These are phyloP conservation scores for Forbesichthys agassizii DNA, from an alignment of 2,113 vertebrate genomes.

Conservation along the genomic window DNA sequence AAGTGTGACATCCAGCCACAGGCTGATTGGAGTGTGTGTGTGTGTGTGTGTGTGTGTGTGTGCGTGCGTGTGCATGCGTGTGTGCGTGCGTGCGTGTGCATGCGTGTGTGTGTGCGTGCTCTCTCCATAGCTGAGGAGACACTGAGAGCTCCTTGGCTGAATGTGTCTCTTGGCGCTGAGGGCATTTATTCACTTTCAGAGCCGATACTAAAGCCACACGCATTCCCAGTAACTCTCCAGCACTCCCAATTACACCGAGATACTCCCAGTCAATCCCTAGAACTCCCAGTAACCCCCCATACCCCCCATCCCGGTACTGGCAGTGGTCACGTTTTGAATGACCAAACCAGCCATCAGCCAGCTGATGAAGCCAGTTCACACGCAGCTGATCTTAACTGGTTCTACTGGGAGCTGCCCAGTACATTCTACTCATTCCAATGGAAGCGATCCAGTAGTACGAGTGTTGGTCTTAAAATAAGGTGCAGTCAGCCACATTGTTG, in stretches of 20 bases:
- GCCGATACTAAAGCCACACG: background rate
- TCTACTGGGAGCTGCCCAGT: background rate
- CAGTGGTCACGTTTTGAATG: too few species aligned
- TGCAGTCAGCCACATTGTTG: too few species aligned
- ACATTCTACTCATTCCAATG: background rate
- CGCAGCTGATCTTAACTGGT: too few species aligned
- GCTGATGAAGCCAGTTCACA: too few species aligned
- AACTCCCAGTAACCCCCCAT: too few species aligned
- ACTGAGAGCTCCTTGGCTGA: conserved; percentile 53
- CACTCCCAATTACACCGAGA: too few species aligned
- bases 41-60: conserved; percentile 3
- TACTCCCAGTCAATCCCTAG: too few species aligned
- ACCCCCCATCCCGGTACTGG: too few species aligned
- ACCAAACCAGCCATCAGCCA: too few species aligned
- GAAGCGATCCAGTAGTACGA: background rate
- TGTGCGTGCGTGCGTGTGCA: background rate
- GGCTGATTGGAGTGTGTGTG: conserved; percentile 41
- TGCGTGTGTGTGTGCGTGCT: background rate
- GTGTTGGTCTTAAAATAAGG: too few species aligned
- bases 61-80: background rate
- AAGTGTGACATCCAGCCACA: conserved; percentile 64
- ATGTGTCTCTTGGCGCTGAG: conserved; percentile 5
- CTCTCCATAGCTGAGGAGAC: conserved; percentile 59
- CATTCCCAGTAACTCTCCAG: background rate
- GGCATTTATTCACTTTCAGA: conserved; percentile 42